Conservation (phyloP, 2,888 invertebrate genomes). For the Epistrophe eligans region DNA sequence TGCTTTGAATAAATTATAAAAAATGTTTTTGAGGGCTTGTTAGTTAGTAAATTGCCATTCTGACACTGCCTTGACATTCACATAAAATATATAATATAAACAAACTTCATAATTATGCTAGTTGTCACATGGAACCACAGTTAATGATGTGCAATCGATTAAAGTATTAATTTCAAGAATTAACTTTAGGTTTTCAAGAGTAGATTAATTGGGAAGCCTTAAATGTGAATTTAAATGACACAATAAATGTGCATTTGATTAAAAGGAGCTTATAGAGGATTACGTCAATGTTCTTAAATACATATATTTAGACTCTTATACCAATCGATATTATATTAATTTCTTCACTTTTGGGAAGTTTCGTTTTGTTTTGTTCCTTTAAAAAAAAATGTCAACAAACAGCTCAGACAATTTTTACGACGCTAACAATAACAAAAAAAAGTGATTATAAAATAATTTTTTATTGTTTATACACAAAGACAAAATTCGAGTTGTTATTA, state of each 20-base stretch:
- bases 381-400: too few species aligned
- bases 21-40: background rate
- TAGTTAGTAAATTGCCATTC: background rate
- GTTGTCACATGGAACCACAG: conserved; percentile 13
- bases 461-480: too few species aligned
- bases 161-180: conserved; percentile 17
- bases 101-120: background rate
- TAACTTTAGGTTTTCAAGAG: conserved; percentile 1
- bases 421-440: too few species aligned
- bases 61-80: background rate
- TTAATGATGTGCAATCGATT: background rate
- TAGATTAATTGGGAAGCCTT: conserved; percentile 17
- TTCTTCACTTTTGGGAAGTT: background rate
- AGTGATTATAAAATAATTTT: too few species aligned
- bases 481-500: too few species aligned
- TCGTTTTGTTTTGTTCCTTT: too few species aligned
- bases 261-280: conserved; percentile 5
- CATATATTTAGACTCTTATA: background rate
- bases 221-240: conserved; percentile 25
- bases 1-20: conserved; percentile 6
- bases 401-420: too few species aligned
- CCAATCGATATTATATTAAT: background rate
- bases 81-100: background rate
- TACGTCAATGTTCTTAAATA: conserved; percentile 29
- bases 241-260: conserved; percentile 4